Evolutionary conservation across 2,113 vertebrate species (phyloP), one percentile per base, ranked within the genome.

Genomic region (Vireo altiloquus): DNA sequence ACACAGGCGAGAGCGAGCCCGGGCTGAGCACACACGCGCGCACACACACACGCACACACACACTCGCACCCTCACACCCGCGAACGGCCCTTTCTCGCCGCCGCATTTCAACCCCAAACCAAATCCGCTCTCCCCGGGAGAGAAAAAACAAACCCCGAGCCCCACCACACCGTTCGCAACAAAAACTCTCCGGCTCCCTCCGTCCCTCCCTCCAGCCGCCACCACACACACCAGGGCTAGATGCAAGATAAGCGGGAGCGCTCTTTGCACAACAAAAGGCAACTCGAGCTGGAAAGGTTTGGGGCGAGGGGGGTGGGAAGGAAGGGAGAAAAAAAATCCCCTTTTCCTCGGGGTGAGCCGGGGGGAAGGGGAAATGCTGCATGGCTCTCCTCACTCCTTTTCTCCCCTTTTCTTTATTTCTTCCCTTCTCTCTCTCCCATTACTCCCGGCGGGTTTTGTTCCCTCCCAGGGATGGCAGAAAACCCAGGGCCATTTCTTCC

Each of bases 1-100:
- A 98, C 97, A 98, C 97, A 97, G 94, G 88, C 97, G 96, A 96
- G 97, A 97, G 97, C 94, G 89, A 96, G 94, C 96, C 96, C 96
- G 94, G 53, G 96, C 96, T 94, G 88, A 91, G 96, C 96, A 44
- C 97, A 85, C 96, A 63, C 94, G 94, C 83, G 33, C 76, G 15
- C 71, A 15, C 80, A 13, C 61, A 28, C 65, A 57, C 78, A 15
- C 85, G 3, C 63, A 79, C 94, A n/a, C 47, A n/a, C 80, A 63
- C 86, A 56, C 77, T 80, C 93, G 20, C 93, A 89, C 72, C 37
- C 88, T 64, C 72, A 77, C 91, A 61, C 47, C 72, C 94, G 82
- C 96, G 92, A 82, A 40, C 65, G 90, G 92, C 78, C 88, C 96
- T 95, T 91, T 6, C 92, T 83, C 71, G n/a, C 61, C 61, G 69